These are phyloP conservation scores for Globodera rostochiensis DNA, from an alignment of 1,140 invertebrate genomes.

Conservation along the genomic window DNA sequence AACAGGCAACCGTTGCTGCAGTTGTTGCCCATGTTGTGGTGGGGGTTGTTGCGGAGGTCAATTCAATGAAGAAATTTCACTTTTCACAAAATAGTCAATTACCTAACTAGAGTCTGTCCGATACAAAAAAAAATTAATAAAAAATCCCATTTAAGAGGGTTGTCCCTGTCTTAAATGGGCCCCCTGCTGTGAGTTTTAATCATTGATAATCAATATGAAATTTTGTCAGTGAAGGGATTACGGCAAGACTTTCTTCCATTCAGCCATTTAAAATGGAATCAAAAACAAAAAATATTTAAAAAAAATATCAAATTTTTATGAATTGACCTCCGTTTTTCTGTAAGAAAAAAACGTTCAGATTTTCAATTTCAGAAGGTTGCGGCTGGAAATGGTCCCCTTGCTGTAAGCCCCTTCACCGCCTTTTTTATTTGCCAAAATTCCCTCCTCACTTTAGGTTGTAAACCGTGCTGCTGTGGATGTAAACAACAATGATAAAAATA, in stretches of 20 bases:
- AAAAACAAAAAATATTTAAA: not conserved
- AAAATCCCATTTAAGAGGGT: not conserved
- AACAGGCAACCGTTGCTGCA: not conserved
- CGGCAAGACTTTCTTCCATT: not conserved
- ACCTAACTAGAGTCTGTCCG: too few species aligned
- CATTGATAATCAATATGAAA: too few species aligned
- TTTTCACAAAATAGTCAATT: conserved; percentile 11
- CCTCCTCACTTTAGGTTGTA: conserved; percentile 2
- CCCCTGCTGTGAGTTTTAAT: not conserved
- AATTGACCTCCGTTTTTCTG: not conserved
- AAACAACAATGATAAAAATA: not conserved
- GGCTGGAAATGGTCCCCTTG: conserved; percentile 30
- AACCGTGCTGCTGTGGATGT: conserved; percentile 18
- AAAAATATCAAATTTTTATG: not conserved
- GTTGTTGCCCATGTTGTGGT: conserved; percentile 21
- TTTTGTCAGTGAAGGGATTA: not conserved
- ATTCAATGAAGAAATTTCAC: conserved; percentile 28
- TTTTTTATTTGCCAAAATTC: not conserved
- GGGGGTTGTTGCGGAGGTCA: conserved; percentile 27
- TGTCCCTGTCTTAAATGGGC: not conserved
- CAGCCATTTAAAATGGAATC: too few species aligned
- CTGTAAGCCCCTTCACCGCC: conserved; percentile 8
- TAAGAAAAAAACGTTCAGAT: not conserved
- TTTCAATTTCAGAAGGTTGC: conserved; percentile 14
- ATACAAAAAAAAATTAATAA: too few species aligned